Percentiles rank a stretch among this genome's conserved stretches.
Evolutionary conservation across 1,140 invertebrate genomes (phyloP).

Genomic region (Littorina saxatilis): DNA sequence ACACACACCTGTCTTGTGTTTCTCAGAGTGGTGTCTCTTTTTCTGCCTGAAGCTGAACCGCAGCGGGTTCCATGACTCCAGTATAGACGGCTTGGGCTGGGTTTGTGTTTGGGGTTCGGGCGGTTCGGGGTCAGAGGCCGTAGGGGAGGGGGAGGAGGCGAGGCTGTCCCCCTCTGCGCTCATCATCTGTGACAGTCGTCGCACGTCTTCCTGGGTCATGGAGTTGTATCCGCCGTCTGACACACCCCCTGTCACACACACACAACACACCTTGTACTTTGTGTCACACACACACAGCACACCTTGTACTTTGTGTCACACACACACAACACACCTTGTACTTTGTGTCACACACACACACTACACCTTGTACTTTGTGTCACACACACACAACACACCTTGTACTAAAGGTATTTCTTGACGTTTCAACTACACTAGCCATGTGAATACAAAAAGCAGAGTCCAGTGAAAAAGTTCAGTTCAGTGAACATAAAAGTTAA

Average conservation of each 20-base stretch:
- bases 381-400: background rate
- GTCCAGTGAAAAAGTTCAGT: too few species aligned
- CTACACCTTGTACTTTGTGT: conserved; percentile 43
- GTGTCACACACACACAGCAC: too few species aligned
- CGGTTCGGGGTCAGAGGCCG: background rate
- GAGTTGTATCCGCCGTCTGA: conserved; percentile 78
- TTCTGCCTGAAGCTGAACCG: conserved; percentile 57
- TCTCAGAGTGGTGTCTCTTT: conserved; percentile 46
- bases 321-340: background rate
- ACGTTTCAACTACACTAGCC: too few species aligned
- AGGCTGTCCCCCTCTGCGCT: conserved; percentile 42
- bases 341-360: too few species aligned
- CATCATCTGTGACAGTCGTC: conserved; percentile 53
- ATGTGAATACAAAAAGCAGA: too few species aligned
- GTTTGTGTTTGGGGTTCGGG: background rate
- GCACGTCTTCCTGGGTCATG: conserved; percentile 76
- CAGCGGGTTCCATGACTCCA: conserved; percentile 48
- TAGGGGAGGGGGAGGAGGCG: conserved; percentile 25
- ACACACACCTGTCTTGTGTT: conserved; percentile 29
- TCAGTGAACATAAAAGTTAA: too few species aligned
- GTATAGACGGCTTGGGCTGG: background rate
- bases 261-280: background rate
- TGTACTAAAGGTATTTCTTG: too few species aligned
- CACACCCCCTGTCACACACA: conserved; percentile 65
- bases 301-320: conserved; percentile 46